These are phyloP conservation scores for Cheilosia vulpina DNA, from an alignment of 2,888 invertebrate species.

Conservation along the genomic window DNA sequence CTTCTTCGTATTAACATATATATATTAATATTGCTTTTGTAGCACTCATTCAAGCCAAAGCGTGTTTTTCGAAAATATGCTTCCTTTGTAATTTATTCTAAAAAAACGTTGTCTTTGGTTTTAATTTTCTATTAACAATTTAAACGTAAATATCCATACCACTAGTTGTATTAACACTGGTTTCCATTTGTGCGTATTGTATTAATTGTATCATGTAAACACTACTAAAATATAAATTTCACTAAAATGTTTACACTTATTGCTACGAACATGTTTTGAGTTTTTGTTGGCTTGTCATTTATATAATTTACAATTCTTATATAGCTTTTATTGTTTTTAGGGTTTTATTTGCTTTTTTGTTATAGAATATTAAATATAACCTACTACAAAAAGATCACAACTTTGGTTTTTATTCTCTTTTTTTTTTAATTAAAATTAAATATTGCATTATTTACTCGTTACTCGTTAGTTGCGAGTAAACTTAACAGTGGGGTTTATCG, in stretches of 20 bases:
- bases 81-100: constrained; percentile 5
- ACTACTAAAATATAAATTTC: constrained; percentile 65
- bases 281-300: background rate
- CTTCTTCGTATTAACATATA: too few species aligned
- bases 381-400: constrained; percentile 74
- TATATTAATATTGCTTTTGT: constrained; percentile 5
- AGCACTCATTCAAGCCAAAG: background rate
- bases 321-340: constrained; percentile 27
- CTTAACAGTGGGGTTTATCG: constrained; percentile 18
- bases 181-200: constrained; percentile 67
- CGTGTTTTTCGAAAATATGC: background rate
- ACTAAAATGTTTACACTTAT: constrained; percentile 63
- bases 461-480: constrained; percentile 9
- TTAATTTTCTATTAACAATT: constrained; percentile 7
- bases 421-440: constrained; percentile 41
- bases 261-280: constrained; percentile 51
- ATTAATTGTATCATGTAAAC: constrained; percentile 63
- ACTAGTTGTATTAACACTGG: constrained; percentile 52
- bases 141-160: constrained; percentile 29
- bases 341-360: constrained; percentile 34
- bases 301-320: constrained; percentile 27
- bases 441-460: constrained; percentile 52
- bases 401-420: constrained; percentile 54
- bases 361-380: constrained; percentile 60
- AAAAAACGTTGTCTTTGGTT: constrained; percentile 3